Base-by-base conservation (phyloP, 2,797 vertebrate species). In the Pyrocephalus nanus region DNA sequence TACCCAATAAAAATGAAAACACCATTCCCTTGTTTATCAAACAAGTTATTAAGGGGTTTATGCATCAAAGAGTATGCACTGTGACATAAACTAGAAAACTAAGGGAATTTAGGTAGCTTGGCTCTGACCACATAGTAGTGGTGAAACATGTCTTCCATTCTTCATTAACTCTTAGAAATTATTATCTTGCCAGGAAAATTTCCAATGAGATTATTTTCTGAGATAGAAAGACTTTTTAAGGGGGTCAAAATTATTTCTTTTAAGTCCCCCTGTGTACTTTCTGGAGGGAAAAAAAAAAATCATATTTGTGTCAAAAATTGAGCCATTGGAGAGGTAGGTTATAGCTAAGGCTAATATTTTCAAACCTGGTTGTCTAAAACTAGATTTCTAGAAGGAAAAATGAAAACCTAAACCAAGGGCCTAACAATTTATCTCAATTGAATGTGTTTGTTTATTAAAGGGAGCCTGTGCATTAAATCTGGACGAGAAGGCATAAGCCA, bases 1-100 rank as follows among this genome's bases (percentile, higher is more conserved):
- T 26, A 69, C 50, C 3, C 15, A 66, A n/a, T 90, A 88, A 88
- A 95, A 84, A 88, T 53, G 17, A 81, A 91, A 93, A 15, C 17
- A 64, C 11, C 0, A 0, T 64, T 84, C 25, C 14, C 80, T 60
- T 93, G 62, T 90, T 92, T 92, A 80, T 73, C 55, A 72, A 81
- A 53, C n/a, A 48, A 84, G 21, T 86, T 88, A 69, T 51, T 80
- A 57, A 64, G 22, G 50, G 17, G 4, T 91, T 90, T 53, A 64
- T 86, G 43, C 32, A n/a, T 84, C 70, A 83, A 64, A 88, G 81
- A 55, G 23, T 48, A 50, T 32, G 22, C 43, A 67, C 7, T 48
- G 66, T 83, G 58, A 84, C 64, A 84, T 50, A 72, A 83, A 72
- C 69, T 55, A 38, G 40, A 81, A 93, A 81, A 75, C 7, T 6